Evolutionary conservation across 1,140 invertebrate genomes (phyloP).

Genomic region (Mycetomoellerius zeteki): DNA sequence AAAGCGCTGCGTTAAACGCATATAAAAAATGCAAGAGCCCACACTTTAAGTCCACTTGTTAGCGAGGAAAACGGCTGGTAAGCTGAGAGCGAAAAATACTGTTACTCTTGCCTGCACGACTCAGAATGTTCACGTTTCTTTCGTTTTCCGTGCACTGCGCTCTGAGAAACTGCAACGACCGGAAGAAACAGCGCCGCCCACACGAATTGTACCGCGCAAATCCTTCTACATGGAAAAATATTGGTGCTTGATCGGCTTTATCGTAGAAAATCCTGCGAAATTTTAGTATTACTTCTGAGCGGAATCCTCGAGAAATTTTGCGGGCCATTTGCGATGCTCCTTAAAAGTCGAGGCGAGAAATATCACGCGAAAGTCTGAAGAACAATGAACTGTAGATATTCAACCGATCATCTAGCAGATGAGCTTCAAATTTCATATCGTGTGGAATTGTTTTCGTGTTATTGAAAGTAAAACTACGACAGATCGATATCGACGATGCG

Average conservation of each 20-base stretch:
- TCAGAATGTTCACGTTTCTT: conserved; percentile 48
- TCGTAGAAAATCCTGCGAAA: conserved; percentile 34
- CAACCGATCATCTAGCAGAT: neutral
- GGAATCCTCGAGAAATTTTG: conserved; percentile 33
- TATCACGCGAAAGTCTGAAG: neutral
- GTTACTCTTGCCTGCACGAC: conserved; percentile 57
- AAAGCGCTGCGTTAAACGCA: conserved; percentile 54
- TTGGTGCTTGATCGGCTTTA: conserved; percentile 56
- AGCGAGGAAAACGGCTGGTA: conserved; percentile 56
- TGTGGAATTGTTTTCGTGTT: neutral
- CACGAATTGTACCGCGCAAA: conserved; percentile 33
- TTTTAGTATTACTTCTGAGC: conserved; percentile 32
- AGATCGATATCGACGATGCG: neutral
- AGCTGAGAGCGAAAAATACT: conserved; percentile 68
- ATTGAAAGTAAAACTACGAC: neutral
- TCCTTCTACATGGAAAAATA: conserved; percentile 40
- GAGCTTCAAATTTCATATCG: neutral
- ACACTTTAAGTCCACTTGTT: conserved; percentile 67
- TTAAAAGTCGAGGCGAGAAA: neutral
- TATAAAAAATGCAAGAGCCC: conserved; percentile 64
- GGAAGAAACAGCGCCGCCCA: conserved; percentile 49
- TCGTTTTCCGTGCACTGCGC: conserved; percentile 33
- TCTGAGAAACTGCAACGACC: conserved; percentile 68
- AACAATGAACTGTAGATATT: neutral
- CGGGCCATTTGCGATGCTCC: conserved; percentile 35